A percentile compares a stretch with the other conserved stretches of the same genome.
These are phyloP conservation scores for Idaea dimidiata DNA, from an alignment of 2,888 invertebrate genomes.

Conservation along the genomic window DNA sequence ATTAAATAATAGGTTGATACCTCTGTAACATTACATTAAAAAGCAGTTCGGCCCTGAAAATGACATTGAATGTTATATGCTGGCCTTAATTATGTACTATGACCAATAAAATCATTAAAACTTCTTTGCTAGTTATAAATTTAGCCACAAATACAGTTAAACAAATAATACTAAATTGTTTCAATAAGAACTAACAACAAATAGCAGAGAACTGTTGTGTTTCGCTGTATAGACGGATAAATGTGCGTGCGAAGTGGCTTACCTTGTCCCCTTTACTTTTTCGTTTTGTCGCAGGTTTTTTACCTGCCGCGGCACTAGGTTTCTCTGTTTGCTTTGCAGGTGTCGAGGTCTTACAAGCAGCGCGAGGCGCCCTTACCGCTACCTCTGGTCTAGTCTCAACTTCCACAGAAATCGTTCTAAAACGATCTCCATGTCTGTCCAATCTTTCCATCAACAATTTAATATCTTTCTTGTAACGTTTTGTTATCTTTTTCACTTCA, in stretches of 20 bases:
- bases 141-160: neutral
- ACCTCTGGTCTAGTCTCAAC: constrained; percentile 69
- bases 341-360: constrained; percentile 48
- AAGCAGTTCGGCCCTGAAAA: neutral
- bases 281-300: constrained; percentile 74
- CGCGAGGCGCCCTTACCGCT: constrained; percentile 44
- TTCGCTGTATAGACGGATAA: neutral
- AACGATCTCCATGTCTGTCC: constrained; percentile 86
- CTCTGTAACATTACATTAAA: neutral
- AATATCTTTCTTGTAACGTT: constrained; percentile 84
- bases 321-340: constrained; percentile 57
- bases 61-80: neutral
- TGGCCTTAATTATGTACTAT: neutral
- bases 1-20: constrained; percentile 1
- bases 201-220: neutral
- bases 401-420: constrained; percentile 82
- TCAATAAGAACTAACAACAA: neutral
- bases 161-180: neutral
- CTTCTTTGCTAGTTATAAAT: neutral
- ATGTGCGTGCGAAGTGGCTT: neutral
- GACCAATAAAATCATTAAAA: neutral
- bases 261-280: constrained; percentile 83
- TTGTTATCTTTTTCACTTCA: constrained; percentile 85
- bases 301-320: constrained; percentile 50
- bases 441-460: constrained; percentile 85